These are phyloP conservation scores for Cervus canadensis DNA, from an alignment of 2,113 vertebrate species.

Conservation along the genomic window DNA sequence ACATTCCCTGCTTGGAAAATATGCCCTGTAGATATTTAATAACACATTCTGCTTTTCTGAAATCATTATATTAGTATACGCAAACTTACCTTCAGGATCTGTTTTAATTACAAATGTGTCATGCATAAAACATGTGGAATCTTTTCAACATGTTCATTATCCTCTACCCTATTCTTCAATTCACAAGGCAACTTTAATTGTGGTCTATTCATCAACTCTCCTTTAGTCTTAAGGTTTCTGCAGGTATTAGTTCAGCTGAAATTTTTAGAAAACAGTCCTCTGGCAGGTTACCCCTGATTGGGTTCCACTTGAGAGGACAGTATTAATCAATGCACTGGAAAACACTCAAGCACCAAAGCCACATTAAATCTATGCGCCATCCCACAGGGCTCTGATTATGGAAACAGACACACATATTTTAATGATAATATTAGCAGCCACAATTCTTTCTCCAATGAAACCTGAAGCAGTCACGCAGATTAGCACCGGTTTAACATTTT, in stretches of 20 bases:
- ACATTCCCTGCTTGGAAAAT: conserved; percentile 9
- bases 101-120: conserved; percentile 66
- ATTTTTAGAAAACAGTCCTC: conserved; percentile 31
- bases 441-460: conserved; percentile 45
- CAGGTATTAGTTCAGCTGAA: not conserved
- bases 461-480: conserved; percentile 29
- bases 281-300: not conserved
- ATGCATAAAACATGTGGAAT: conserved; percentile 62
- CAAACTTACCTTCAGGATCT: conserved; percentile 62
- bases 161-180: conserved; percentile 3
- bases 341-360: not conserved
- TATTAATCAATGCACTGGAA: conserved; percentile 31
- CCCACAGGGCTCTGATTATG: conserved; percentile 15
- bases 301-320: conserved; percentile 24
- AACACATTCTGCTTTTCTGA: conserved; percentile 36
- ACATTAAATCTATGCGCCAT: not conserved
- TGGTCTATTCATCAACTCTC: not conserved
- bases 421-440: conserved; percentile 36
- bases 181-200: conserved; percentile 48
- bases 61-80: conserved; percentile 42
- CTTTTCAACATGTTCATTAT: conserved; percentile 52
- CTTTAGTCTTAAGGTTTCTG: not conserved
- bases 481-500: conserved; percentile 33
- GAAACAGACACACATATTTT: conserved; percentile 49
- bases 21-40: conserved; percentile 56